Base-by-base conservation (phyloP, 2,888 invertebrate genomes). In the Melinopterus prodromus region DNA sequence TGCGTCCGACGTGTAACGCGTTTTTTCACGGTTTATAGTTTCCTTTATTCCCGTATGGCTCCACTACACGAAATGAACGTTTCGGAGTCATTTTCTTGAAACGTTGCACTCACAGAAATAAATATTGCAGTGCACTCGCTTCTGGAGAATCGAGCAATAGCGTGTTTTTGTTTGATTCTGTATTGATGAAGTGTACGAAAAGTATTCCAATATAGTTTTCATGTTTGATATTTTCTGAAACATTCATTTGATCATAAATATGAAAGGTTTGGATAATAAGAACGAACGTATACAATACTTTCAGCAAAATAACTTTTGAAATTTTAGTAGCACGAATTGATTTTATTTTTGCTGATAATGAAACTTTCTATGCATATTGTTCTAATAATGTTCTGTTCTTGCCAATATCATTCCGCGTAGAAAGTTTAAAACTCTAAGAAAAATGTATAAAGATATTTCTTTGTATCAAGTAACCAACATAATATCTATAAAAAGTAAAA, bases 1-100 rank as follows among this genome's bases (percentile, higher is more conserved):
- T 74, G 74, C 74, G 74, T 36, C 74, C 36, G 74, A 35, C 74
- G 37, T 74, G 36, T 74, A 74, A 74, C 37, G 74, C 36, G 35
- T 36, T 35, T 74, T 74, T 35, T 16, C 74, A 36, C 37, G 74
- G 74, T 36, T 74, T 53, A 53, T 53, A 53, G 53, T 53, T 53
- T 53, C 53, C 53, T 53, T 53, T 53, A 53, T 37, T 74, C 74
- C 37, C 71, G 37, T 36, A 74, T 36, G n/a, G 35, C 37, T 74
- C 74, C 74, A 74, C 74, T 37, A 74, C 6, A 35, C 74, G 74
- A 74, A 74, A 74, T 36, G 12, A 53, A 53, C 53, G 53, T 53
- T 53, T 53, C 53, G 53, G 1, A 53, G 53, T 53, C 53, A 7
- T 53, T 53, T 53, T 53, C 53, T 12, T 7, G 53, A 53, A 53